A percentile compares a stretch with the other conserved stretches of the same genome.
phyloP scores from a whole-genome alignment of 2,113 vertebrate species.

The Catharus bicknelli region DNA sequence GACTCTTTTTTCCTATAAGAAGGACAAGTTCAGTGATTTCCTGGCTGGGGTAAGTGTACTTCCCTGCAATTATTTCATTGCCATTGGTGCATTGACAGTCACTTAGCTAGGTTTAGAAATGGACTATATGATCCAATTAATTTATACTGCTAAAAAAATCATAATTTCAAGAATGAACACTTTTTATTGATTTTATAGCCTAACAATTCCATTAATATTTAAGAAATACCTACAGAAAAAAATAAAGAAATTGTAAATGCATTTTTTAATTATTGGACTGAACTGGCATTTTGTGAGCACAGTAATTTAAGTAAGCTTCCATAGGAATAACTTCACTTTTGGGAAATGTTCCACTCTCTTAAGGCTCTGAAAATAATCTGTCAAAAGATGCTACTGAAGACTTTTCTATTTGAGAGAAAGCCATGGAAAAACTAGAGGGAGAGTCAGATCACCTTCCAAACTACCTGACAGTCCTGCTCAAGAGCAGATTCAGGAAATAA shows the following conservation, averaged over 20 bases:
- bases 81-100: neutral
- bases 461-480: neutral
- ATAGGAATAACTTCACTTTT: neutral
- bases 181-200: neutral
- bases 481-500: neutral
- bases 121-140: neutral
- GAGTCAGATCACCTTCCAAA: neutral
- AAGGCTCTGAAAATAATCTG: neutral
- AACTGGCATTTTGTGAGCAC: rapidly evolving
- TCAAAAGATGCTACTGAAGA: neutral
- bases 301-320: neutral
- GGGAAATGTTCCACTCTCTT: neutral
- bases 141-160: neutral
- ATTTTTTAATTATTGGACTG: neutral
- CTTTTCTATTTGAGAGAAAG: neutral
- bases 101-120: neutral
- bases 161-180: neutral
- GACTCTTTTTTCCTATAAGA: neutral
- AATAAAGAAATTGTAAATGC: neutral
- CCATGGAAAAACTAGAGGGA: neutral
- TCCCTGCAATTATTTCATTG: neutral
- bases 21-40: neutral
- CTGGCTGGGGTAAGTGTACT: neutral
- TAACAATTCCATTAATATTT: neutral
- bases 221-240: neutral